phyloP scores from a whole-genome alignment of 2,888 invertebrate genomes.

The Geophilus truncorum region DNA sequence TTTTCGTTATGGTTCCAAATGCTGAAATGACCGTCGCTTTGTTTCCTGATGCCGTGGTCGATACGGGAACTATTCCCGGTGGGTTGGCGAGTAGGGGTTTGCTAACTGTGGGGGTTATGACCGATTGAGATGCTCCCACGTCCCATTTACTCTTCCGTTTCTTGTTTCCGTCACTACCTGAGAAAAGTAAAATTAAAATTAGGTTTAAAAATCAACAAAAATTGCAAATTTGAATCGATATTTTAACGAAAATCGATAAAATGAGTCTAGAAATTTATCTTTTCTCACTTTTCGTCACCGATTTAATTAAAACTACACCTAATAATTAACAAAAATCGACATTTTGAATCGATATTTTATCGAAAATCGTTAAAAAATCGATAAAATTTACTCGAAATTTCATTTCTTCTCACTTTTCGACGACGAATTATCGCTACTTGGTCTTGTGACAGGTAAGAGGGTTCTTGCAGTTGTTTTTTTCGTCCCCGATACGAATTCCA shows the following conservation, averaged over 20 bases:
- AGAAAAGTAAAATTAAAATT: background rate
- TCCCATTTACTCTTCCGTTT: constrained; percentile 85
- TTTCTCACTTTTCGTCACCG: background rate
- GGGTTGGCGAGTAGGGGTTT: constrained; percentile 42
- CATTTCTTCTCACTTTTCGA: too few relatives aligned
- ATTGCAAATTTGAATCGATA: too few relatives aligned
- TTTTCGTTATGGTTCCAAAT: constrained; percentile 83
- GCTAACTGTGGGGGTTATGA: constrained; percentile 37
- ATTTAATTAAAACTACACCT: too few relatives aligned
- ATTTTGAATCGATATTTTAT: too few relatives aligned
- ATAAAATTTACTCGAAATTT: too few relatives aligned
- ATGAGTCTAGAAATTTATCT: too few relatives aligned
- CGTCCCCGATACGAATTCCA: constrained; percentile 72
- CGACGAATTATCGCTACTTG: constrained; percentile 36
- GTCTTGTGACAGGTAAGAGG: constrained; percentile 45
- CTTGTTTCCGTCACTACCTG: constrained; percentile 39
- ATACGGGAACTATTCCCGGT: constrained; percentile 62
- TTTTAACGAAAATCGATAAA: too few relatives aligned
- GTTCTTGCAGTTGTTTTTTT: constrained; percentile 57
- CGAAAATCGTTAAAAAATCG: too few relatives aligned
- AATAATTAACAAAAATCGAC: too few relatives aligned
- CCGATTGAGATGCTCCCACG: constrained; percentile 51
- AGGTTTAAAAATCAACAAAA: too few relatives aligned
- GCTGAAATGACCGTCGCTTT: constrained; percentile 90
- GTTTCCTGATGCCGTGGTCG: constrained; percentile 68